Percentiles rank a stretch among this genome's conserved stretches.
phyloP scores from a whole-genome alignment of 2,797 vertebrate genomes.

The Squalus acanthias region DNA sequence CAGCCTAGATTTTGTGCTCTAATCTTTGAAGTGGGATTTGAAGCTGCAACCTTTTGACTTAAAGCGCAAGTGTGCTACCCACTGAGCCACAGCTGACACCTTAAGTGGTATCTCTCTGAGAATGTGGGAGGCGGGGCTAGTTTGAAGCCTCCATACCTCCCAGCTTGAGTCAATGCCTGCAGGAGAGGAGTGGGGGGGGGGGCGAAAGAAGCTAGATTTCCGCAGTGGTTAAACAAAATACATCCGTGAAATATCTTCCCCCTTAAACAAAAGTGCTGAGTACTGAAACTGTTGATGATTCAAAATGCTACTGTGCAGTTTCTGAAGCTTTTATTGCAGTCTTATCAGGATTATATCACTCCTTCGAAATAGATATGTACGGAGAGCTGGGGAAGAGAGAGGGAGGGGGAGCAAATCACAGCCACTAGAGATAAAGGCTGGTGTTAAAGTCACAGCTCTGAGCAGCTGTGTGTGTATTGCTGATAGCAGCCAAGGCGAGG shows the following conservation, averaged over 20 bases:
- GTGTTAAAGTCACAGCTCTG: constrained; percentile 14
- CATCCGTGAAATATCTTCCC: neutral
- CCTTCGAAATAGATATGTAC: neutral
- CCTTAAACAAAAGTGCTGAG: neutral
- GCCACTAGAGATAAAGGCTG: neutral
- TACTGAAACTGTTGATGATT: neutral
- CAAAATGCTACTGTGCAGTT: neutral
- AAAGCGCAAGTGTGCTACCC: neutral
- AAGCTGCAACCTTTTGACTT: neutral
- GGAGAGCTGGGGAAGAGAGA: neutral
- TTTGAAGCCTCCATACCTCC: neutral
- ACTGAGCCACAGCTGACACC: neutral
- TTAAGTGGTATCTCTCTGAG: neutral
- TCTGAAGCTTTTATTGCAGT: neutral
- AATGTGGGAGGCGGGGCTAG: neutral
- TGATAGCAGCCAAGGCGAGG: constrained; percentile 9
- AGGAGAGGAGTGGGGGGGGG: neutral
- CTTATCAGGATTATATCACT: constrained; percentile 2
- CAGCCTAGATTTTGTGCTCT: neutral
- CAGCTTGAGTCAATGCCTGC: neutral
- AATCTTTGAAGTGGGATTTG: neutral
- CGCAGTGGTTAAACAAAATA: neutral
- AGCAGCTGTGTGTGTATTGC: neutral
- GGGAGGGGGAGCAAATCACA: neutral
- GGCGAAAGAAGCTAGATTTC: neutral